These are phyloP conservation scores for Holothuria scabra DNA, from an alignment of 53 echinoderm and acorn worm species.

Conservation along the genomic window DNA sequence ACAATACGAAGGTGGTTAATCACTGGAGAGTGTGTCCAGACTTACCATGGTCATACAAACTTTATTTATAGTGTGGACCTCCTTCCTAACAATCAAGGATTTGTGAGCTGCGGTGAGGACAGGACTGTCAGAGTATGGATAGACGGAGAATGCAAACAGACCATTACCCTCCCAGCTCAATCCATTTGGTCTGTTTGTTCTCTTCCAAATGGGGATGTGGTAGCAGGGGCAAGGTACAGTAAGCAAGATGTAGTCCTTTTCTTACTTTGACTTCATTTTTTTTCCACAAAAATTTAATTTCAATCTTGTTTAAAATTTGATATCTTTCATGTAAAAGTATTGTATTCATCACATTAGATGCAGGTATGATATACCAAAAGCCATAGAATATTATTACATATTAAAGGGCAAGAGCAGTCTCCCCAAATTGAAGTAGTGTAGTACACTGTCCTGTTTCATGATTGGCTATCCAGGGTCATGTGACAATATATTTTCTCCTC, in stretches of 20 bases:
- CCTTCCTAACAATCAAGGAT: slow-evolving; percentile 76
- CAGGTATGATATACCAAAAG: no score
- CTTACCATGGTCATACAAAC: slow-evolving; percentile 80
- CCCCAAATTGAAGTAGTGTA: no score
- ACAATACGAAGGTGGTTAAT: slow-evolving; percentile 85
- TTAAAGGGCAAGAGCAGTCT: no score
- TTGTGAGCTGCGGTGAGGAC: slow-evolving; percentile 89
- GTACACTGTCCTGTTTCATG: no score
- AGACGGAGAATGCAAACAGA: slow-evolving; percentile 71
- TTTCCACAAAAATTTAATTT: no score
- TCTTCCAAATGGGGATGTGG: slow-evolving; percentile 88
- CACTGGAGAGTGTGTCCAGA: slow-evolving; percentile 83
- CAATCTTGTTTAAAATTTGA: no score
- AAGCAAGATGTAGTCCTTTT: neutral
- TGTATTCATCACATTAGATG: no score
- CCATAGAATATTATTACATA: no score
- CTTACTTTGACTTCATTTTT: no score
- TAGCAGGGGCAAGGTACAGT: slow-evolving; percentile 83
- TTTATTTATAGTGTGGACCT: slow-evolving; percentile 86
- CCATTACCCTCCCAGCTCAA: slow-evolving; percentile 93
- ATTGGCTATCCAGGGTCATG: no score
- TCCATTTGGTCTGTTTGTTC: slow-evolving; percentile 85
- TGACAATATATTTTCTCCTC: no score
- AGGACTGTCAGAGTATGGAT: slow-evolving; percentile 87
- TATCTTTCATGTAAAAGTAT: no score